Conservation (phyloP, 2,888 invertebrate genomes). For the Spilosoma lubricipeda region DNA sequence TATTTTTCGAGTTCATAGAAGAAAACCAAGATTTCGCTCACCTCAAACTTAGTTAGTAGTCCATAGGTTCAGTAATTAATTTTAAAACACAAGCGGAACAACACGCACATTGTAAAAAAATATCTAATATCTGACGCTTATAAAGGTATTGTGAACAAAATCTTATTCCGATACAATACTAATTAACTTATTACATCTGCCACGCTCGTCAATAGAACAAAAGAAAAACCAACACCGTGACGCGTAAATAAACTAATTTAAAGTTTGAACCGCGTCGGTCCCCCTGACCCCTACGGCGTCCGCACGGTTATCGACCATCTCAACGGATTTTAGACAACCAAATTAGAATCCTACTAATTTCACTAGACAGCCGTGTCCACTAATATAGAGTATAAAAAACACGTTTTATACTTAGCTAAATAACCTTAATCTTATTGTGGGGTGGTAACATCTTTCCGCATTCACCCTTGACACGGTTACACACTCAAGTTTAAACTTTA, state of each 20-base stretch:
- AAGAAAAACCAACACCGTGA: conserved; percentile 52
- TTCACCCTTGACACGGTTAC: conserved; percentile 39
- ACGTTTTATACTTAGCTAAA: conserved; percentile 77
- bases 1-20: background rate
- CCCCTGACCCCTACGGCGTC: conserved; percentile 39
- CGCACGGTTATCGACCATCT: conserved; percentile 47
- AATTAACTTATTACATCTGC: conserved; percentile 37
- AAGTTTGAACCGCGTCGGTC: conserved; percentile 31
- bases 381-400: conserved; percentile 77
- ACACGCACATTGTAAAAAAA: background rate
- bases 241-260: conserved; percentile 48
- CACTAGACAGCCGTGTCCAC: conserved; percentile 83
- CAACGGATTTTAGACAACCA: conserved; percentile 54
- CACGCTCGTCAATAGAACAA: conserved; percentile 43
- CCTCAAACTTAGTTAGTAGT: background rate
- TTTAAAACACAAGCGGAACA: background rate
- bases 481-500: conserved; percentile 26
- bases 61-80: background rate
- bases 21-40: background rate
- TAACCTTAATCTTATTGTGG: conserved; percentile 79
- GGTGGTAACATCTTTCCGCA: conserved; percentile 78
- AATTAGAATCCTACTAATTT: conserved; percentile 68
- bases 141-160: conserved; percentile 21
- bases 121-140: background rate
- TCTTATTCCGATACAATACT: conserved; percentile 32